phyloP scores from a whole-genome alignment of 2,797 vertebrate genomes.

The Sebastolobus alascanus region DNA sequence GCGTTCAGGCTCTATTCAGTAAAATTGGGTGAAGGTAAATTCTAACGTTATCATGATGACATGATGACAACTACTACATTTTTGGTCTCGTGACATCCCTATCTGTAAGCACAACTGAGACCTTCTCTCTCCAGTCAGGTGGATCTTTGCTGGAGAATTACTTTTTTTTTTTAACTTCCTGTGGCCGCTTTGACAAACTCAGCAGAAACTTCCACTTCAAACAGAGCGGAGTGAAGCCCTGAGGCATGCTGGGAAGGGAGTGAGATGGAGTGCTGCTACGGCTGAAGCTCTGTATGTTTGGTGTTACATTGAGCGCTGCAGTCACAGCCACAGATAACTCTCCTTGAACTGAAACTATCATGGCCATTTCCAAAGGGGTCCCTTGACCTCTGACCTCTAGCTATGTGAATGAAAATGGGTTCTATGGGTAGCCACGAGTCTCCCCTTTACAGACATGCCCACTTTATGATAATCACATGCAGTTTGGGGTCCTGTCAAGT shows the following conservation, averaged over 20 bases:
- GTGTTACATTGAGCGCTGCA: neutral
- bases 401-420: no score
- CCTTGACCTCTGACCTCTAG: no score
- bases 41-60: no score
- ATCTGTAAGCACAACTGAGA: neutral
- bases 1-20: no score
- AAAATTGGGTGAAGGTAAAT: no score
- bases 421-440: no score
- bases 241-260: neutral
- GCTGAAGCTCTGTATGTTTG: neutral
- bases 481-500: no score
- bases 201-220: neutral
- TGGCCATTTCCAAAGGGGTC: no score
- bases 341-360: neutral
- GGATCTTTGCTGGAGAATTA: neutral
- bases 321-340: neutral
- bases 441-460: no score
- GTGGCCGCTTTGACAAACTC: neutral
- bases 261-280: neutral
- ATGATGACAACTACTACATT: no score
- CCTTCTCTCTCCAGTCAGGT: neutral
- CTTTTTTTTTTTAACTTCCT: neutral
- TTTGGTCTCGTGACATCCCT: no score
- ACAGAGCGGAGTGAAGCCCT: neutral
- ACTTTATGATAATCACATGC: no score